These are phyloP conservation scores for Chrysopilus asiliformis DNA, from an alignment of 2,888 invertebrate species.

Conservation along the genomic window DNA sequence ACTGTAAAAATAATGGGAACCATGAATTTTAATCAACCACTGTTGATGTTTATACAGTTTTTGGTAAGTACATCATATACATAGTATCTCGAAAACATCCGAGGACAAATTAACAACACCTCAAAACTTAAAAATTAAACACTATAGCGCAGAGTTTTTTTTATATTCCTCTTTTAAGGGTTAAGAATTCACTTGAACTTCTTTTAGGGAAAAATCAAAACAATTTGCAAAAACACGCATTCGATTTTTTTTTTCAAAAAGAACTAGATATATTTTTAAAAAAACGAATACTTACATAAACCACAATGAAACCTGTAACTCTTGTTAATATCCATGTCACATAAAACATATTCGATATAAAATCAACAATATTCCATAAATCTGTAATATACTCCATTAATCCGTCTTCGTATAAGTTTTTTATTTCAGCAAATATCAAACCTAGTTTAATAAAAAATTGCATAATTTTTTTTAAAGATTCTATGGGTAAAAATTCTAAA, in stretches of 20 bases:
- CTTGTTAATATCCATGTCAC: constrained; percentile 85
- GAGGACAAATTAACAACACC: no score
- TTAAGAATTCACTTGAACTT: no score
- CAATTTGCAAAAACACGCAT: neutral
- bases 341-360: constrained; percentile 92
- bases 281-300: constrained; percentile 52
- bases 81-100: no score
- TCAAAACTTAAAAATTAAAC: no score
- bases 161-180: no score
- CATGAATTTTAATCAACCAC: no score
- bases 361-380: constrained; percentile 97
- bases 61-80: no score
- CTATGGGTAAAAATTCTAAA: neutral
- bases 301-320: constrained; percentile 74
- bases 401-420: constrained; percentile 82
- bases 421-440: constrained; percentile 87
- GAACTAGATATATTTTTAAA: neutral
- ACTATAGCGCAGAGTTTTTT: no score
- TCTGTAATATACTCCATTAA: constrained; percentile 84
- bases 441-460: constrained; percentile 43
- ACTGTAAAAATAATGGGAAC: no score
- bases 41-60: no score
- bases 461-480: neutral
- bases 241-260: neutral
- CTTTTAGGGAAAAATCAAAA: no score